Evolutionary conservation across 1,140 invertebrate species (phyloP).

Genomic region (Leptinotarsa undecemlineata): DNA sequence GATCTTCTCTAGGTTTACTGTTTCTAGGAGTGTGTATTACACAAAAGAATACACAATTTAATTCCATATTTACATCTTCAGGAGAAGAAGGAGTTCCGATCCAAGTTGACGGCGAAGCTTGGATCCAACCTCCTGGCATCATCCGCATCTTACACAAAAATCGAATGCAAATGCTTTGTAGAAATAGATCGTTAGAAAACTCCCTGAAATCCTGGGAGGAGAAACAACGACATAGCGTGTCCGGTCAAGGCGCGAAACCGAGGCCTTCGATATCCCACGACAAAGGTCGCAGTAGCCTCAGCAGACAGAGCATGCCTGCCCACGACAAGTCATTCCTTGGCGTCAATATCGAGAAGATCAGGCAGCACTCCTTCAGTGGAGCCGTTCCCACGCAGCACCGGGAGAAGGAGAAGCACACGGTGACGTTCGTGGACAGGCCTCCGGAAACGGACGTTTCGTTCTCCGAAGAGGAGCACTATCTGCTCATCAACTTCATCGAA

Average conservation of each 20-base stretch:
- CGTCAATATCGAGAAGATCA: conserved; percentile 51
- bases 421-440: conserved; percentile 48
- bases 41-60: no score
- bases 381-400: conserved; percentile 35
- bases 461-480: conserved; percentile 73
- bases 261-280: conserved; percentile 47
- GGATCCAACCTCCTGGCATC: conserved; percentile 96
- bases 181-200: conserved; percentile 87
- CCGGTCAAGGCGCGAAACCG: conserved; percentile 49
- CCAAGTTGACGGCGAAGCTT: conserved; percentile 96
- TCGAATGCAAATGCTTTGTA: conserved; percentile 91
- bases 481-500: conserved; percentile 80
- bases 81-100: conserved; percentile 84
- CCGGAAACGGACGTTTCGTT: conserved; percentile 59
- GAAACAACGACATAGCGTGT: conserved; percentile 75
- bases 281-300: conserved; percentile 49
- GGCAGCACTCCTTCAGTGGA: conserved; percentile 54
- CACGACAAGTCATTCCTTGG: conserved; percentile 51
- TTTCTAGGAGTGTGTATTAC: no score
- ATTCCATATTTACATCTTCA: conserved; percentile 27
- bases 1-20: no score
- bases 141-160: conserved; percentile 96
- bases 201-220: conserved; percentile 92
- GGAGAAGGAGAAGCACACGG: conserved; percentile 43
- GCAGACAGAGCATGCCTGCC: conserved; percentile 52